Percentiles rank a stretch among this genome's conserved stretches.
These are phyloP conservation scores for Drosophila arawakana DNA, from an alignment of 1,140 invertebrate genomes.

Conservation along the genomic window DNA sequence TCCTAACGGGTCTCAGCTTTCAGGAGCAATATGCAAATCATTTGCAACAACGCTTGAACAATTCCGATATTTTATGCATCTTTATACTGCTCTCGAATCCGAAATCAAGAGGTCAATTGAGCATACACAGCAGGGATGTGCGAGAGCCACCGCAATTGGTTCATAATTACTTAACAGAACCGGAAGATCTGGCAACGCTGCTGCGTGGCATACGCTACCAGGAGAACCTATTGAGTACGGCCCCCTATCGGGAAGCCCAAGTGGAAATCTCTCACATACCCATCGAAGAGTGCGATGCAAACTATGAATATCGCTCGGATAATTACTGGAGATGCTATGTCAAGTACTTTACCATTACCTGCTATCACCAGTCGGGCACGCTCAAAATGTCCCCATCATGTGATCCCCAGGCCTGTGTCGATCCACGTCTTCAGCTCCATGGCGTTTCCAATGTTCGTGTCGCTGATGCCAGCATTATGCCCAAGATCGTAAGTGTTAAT, in stretches of 20 bases:
- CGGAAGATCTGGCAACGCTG: slow-evolving; percentile 87
- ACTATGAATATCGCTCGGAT: slow-evolving; percentile 86
- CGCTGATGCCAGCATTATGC: slow-evolving; percentile 91
- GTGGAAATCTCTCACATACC: slow-evolving; percentile 86
- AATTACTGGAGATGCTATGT: slow-evolving; percentile 91
- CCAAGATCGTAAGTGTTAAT: slow-evolving; percentile 89
- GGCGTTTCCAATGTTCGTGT: slow-evolving; percentile 90
- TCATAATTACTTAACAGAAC: slow-evolving; percentile 89
- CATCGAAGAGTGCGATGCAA: slow-evolving; percentile 86
- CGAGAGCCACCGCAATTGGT: slow-evolving; percentile 89
- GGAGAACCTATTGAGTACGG: slow-evolving; percentile 86
- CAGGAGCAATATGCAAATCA: slow-evolving; percentile 46
- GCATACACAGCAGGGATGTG: slow-evolving; percentile 88
- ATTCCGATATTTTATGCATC: slow-evolving; percentile 79
- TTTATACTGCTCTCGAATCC: slow-evolving; percentile 90
- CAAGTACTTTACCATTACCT: slow-evolving; percentile 86
- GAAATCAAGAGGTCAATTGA: slow-evolving; percentile 89
- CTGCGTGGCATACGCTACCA: slow-evolving; percentile 88
- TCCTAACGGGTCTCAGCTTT: slow-evolving; percentile 48
- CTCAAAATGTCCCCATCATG: slow-evolving; percentile 90
- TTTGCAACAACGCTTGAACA: slow-evolving; percentile 23
- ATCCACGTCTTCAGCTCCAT: slow-evolving; percentile 89
- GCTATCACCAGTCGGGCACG: slow-evolving; percentile 90
- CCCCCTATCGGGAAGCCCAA: slow-evolving; percentile 86
- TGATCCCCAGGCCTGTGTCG: slow-evolving; percentile 90